Evolutionary conservation across 2,888 invertebrate species (phyloP).

Genomic region (Cerastis rubricosa): DNA sequence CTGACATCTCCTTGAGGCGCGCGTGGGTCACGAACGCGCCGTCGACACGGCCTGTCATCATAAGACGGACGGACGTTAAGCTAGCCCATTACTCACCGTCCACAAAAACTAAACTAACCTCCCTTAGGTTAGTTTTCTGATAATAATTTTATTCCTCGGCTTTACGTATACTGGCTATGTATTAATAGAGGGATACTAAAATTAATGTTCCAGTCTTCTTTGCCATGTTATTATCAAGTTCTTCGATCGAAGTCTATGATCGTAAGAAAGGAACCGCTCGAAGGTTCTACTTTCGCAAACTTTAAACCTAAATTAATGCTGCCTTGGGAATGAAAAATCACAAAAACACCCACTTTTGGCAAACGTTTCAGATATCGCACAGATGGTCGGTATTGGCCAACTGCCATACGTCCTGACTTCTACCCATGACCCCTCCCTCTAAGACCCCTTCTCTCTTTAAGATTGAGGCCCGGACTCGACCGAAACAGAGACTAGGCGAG

Average conservation of each 20-base stretch:
- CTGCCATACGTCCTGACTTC: constrained; percentile 13
- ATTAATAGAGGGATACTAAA: too few species aligned
- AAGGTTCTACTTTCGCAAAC: neutral
- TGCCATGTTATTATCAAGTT: too few species aligned
- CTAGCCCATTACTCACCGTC: too few species aligned
- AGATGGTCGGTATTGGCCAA: constrained; percentile 19
- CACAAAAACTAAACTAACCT: too few species aligned
- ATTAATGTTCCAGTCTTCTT: neutral
- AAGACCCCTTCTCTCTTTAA: too few species aligned
- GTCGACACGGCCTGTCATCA: too few species aligned
- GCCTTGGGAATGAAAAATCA: neutral
- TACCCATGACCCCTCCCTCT: too few species aligned
- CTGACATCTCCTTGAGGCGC: too few species aligned
- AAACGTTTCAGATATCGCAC: constrained; percentile 7
- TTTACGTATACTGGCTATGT: too few species aligned
- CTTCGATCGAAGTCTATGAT: neutral
- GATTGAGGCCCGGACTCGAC: neutral
- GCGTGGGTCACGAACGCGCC: too few species aligned
- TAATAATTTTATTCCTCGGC: neutral
- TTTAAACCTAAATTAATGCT: constrained; percentile 4
- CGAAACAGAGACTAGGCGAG: neutral
- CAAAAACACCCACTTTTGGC: constrained; percentile 25
- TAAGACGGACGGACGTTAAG: too few species aligned
- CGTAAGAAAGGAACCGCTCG: neutral
- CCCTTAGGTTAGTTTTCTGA: too few species aligned